These are phyloP conservation scores for Piprites chloris DNA, from an alignment of 2,113 vertebrate genomes.

Conservation along the genomic window DNA sequence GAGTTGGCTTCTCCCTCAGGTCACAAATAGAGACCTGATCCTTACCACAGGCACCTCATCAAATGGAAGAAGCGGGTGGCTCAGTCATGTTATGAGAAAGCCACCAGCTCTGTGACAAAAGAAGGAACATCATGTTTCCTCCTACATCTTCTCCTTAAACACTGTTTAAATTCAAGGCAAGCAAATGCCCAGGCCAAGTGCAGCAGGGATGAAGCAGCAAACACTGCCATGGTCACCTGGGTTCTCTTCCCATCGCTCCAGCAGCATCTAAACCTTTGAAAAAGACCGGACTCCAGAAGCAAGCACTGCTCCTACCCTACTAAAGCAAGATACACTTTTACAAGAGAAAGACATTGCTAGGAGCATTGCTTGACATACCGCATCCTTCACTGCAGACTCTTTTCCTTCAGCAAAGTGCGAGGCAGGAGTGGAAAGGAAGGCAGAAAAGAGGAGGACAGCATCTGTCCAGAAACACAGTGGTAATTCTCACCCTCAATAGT, in stretches of 20 bases:
- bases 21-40: neutral
- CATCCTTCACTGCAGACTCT: fast-evolving
- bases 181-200: neutral
- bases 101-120: neutral
- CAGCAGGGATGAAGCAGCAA: neutral
- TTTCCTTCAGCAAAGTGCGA: neutral
- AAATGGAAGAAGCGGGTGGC: neutral
- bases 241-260: neutral
- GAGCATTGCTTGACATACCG: neutral
- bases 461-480: neutral
- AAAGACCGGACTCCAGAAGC: neutral
- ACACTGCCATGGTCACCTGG: fast-evolving
- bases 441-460: neutral
- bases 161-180: neutral
- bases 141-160: neutral
- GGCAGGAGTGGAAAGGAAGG: neutral
- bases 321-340: neutral
- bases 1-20: neutral
- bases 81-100: neutral
- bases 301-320: neutral
- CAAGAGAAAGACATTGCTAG: neutral
- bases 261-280: neutral
- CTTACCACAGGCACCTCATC: neutral
- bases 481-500: neutral
- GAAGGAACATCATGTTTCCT: neutral